phyloP scores from a whole-genome alignment of 2,888 invertebrate species.

The Seira ritae region DNA sequence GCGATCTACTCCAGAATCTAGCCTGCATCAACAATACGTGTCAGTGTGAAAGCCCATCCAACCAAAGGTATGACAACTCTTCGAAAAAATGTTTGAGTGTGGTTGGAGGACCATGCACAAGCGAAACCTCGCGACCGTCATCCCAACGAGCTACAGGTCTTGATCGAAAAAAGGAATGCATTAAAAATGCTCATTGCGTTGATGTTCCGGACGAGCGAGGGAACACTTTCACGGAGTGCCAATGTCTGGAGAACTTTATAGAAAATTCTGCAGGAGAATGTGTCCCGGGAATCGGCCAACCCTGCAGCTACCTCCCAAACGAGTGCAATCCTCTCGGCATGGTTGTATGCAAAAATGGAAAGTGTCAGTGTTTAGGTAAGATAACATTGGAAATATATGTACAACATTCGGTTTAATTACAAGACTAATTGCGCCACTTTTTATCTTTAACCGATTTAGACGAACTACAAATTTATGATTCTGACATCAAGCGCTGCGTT shows the following conservation, averaged over 20 bases:
- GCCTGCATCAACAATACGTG: constrained; percentile 57
- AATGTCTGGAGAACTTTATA: constrained; percentile 57
- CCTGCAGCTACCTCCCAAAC: constrained; percentile 57
- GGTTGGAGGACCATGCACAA: constrained; percentile 64
- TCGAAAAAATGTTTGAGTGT: constrained; percentile 48
- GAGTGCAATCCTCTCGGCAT: constrained; percentile 69
- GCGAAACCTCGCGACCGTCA: too few relatives aligned
- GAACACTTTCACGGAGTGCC: constrained; percentile 60
- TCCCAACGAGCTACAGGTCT: neutral
- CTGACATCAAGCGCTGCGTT: constrained; percentile 60
- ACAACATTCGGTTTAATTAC: too few relatives aligned
- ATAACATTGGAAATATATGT: too few relatives aligned
- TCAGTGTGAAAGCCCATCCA: constrained; percentile 68
- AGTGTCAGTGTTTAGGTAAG: constrained; percentile 62
- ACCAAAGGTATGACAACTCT: constrained; percentile 54
- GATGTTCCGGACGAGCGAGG: constrained; percentile 32
- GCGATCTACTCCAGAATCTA: constrained; percentile 48
- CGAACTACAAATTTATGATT: constrained; percentile 66
- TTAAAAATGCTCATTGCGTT: constrained; percentile 60
- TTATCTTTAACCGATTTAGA: too few relatives aligned
- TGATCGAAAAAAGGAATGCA: constrained; percentile 42
- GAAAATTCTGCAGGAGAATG: constrained; percentile 65
- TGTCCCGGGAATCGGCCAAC: constrained; percentile 67
- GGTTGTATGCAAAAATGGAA: constrained; percentile 67
- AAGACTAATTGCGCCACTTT: too few relatives aligned